Evolutionary conservation across 2,797 vertebrate genomes (phyloP).

Genomic region (Pseudochirops corinnae): DNA sequence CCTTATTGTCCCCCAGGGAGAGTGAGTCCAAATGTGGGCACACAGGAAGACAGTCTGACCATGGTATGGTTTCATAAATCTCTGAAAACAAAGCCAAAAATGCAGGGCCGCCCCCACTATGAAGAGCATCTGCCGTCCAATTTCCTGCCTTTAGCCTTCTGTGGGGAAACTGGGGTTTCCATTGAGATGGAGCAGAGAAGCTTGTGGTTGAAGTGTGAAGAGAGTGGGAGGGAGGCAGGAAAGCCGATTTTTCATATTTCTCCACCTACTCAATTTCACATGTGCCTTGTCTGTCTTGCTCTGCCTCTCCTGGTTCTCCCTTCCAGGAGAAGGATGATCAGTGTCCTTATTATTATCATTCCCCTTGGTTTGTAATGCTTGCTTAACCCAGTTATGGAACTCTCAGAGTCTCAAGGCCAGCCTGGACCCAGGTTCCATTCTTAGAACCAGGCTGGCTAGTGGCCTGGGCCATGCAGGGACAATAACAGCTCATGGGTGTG

Average conservation of each 20-base stretch:
- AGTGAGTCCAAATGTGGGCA: neutral
- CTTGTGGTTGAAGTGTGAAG: neutral
- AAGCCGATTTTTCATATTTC: neutral
- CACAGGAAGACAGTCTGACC: constrained; percentile 3
- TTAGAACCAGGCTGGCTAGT: neutral
- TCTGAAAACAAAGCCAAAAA: constrained; percentile 14
- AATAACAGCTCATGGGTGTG: neutral
- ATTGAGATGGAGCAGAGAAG: neutral
- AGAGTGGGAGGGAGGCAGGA: neutral
- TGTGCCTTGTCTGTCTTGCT: neutral
- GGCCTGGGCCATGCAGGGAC: neutral
- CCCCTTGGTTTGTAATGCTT: neutral
- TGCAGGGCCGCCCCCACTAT: neutral
- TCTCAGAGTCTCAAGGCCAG: neutral
- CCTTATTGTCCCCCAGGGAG: neutral
- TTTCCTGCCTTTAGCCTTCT: constrained; percentile 9
- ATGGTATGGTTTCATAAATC: neutral
- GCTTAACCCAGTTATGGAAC: neutral
- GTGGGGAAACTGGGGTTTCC: constrained; percentile 9
- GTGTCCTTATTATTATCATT: neutral
- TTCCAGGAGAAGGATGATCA: neutral
- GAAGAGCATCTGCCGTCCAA: neutral
- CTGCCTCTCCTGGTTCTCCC: neutral
- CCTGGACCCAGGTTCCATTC: neutral
- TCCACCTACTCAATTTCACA: neutral